Conservation (phyloP, 1,140 invertebrate genomes). For the Temnothorax curvispinosus region DNA sequence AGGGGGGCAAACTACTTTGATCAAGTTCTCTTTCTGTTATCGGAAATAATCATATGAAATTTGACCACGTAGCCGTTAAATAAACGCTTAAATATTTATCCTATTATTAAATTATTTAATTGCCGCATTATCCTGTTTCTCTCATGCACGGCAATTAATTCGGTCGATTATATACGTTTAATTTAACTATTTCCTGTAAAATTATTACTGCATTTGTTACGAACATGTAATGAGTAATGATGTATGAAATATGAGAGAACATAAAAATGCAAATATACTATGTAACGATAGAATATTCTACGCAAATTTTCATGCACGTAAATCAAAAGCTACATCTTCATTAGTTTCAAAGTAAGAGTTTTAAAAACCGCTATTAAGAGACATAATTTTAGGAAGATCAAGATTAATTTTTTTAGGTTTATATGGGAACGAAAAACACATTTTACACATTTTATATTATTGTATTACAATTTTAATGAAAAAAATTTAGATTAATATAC, state of each 20-base stretch:
- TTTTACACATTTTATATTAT: neutral
- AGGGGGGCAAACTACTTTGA: neutral
- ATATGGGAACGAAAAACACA: neutral
- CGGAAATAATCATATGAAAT: neutral
- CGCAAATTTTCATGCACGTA: neutral
- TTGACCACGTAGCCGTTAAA: neutral
- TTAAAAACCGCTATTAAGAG: neutral
- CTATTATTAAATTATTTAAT: neutral
- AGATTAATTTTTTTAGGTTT: neutral
- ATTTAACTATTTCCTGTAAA: slow-evolving; percentile 6
- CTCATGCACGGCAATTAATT: neutral
- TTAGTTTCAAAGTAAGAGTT: neutral
- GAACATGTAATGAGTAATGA: neutral
- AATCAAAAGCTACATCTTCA: neutral
- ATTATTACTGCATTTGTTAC: slow-evolving; percentile 1
- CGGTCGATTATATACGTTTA: neutral
- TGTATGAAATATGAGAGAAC: neutral
- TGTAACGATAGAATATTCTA: neutral
- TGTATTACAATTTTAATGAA: neutral
- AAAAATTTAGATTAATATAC: slow-evolving; percentile 15
- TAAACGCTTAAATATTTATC: slow-evolving; percentile 19
- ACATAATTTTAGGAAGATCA: neutral
- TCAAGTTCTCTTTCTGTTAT: slow-evolving; percentile 17
- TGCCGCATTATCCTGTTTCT: neutral
- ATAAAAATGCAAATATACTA: neutral